Conservation (phyloP, 2,113 vertebrate genomes). For the Mesoclemmys tuberculata region DNA sequence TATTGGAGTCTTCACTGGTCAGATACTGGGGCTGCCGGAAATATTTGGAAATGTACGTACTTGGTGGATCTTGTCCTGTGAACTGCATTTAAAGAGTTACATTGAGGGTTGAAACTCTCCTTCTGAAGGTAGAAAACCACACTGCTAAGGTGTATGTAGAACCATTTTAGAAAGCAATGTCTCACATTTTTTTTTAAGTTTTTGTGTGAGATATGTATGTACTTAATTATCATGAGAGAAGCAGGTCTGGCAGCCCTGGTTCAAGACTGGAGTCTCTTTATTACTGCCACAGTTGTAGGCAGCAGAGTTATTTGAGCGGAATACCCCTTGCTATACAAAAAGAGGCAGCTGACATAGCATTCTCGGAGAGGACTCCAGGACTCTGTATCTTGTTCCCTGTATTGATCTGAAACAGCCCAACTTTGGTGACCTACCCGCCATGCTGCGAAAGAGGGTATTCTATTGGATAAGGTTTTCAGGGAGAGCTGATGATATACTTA, state of each 20-base stretch:
- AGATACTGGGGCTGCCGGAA: constrained; percentile 91
- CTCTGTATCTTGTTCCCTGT: not conserved
- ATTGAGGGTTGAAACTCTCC: not conserved
- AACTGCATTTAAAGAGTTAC: not conserved
- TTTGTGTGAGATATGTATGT: not conserved
- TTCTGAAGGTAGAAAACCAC: not conserved
- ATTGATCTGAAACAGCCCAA: not conserved
- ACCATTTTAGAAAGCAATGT: not conserved
- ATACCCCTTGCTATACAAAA: not conserved
- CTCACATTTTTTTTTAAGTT: accelerated
- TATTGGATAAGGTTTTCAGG: not conserved
- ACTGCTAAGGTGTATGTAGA: not conserved
- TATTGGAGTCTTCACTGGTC: constrained; percentile 90
- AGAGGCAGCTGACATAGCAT: not conserved
- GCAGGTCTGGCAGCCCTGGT: not conserved
- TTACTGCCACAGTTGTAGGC: not conserved
- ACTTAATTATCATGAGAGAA: not conserved
- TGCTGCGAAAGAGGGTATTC: not conserved
- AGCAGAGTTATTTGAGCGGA: not conserved
- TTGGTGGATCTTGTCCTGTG: not conserved
- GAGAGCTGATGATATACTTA: not conserved
- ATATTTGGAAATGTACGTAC: constrained; percentile 90
- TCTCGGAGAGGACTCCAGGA: not conserved
- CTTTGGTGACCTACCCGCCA: not conserved
- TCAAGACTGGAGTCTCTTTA: not conserved